These are phyloP conservation scores for Erpetoichthys calabaricus DNA, from an alignment of 2,797 vertebrate genomes.

Conservation along the genomic window DNA sequence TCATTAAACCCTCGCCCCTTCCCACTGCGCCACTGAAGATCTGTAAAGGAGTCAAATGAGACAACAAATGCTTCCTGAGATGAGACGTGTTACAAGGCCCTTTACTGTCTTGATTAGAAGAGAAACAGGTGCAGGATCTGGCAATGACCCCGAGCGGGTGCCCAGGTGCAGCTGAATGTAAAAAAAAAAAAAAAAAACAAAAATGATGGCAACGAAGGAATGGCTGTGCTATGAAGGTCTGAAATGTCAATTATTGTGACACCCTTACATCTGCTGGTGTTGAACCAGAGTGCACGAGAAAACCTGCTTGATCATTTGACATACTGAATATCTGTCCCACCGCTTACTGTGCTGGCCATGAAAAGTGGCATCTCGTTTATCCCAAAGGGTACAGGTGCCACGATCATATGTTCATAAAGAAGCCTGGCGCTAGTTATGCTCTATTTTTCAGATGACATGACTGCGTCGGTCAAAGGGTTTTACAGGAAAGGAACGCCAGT, in stretches of 20 bases:
- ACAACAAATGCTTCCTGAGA: constrained; percentile 5
- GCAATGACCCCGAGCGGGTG: constrained; percentile 1
- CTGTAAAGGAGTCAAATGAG: constrained; percentile 23
- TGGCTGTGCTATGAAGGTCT: too few species aligned
- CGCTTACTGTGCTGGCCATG: too few species aligned
- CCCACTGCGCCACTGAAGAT: constrained; percentile 10
- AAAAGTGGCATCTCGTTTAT: too few species aligned
- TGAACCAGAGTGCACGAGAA: background rate
- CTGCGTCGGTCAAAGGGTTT: too few species aligned
- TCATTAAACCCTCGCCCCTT: too few species aligned
- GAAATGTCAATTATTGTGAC: background rate
- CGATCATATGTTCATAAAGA: too few species aligned
- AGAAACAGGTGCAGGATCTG: constrained; percentile 22
- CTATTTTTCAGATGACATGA: too few species aligned
- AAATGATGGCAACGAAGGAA: background rate
- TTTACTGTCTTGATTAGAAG: constrained; percentile 18
- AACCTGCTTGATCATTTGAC: background rate
- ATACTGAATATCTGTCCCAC: too few species aligned
- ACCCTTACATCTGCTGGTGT: background rate
- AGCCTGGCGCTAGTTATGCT: too few species aligned
- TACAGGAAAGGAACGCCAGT: too few species aligned
- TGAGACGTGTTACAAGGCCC: constrained; percentile 21
- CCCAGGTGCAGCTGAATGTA: constrained; percentile 16
- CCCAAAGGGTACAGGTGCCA: too few species aligned
- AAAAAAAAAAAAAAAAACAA: background rate